A percentile compares a stretch with the other conserved stretches of the same genome.
Evolutionary conservation across 2,797 vertebrate genomes (phyloP).

Genomic region (Pipistrellus nathusii): DNA sequence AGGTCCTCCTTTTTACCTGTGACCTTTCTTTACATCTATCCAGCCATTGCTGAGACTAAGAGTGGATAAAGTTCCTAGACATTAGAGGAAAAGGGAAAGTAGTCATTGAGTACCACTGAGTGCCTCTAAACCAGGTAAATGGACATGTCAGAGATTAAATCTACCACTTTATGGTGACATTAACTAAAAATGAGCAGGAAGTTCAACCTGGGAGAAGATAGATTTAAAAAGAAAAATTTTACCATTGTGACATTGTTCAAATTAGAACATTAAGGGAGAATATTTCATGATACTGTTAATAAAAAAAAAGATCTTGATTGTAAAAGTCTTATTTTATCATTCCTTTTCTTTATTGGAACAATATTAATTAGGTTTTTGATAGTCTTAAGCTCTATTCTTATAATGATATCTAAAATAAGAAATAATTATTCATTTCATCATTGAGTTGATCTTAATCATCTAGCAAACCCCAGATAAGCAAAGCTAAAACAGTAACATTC

Average conservation of each 20-base stretch:
- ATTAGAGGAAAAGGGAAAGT: background rate
- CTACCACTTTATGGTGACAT: background rate
- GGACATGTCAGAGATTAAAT: slow-evolving; percentile 29
- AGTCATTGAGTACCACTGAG: background rate
- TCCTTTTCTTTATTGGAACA: slow-evolving; percentile 15
- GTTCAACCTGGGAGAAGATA: slow-evolving; percentile 6
- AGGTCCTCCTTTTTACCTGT: background rate
- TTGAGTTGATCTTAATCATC: background rate
- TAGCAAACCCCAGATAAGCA: background rate
- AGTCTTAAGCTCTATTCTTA: background rate
- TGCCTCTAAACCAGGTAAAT: slow-evolving; percentile 26
- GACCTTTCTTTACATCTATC: background rate
- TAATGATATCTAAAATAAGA: slow-evolving; percentile 41
- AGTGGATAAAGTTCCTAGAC: slow-evolving; percentile 1
- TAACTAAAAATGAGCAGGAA: slow-evolving; percentile 47
- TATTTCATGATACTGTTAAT: slow-evolving; percentile 21
- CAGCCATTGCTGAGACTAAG: slow-evolving; percentile 20
- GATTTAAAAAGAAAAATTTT: slow-evolving; percentile 28
- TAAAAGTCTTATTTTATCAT: background rate
- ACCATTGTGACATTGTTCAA: background rate
- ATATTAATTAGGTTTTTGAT: slow-evolving; percentile 49
- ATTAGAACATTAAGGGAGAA: slow-evolving; percentile 33
- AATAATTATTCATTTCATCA: slow-evolving; percentile 67
- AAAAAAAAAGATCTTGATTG: slow-evolving; percentile 55
- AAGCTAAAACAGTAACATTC: slow-evolving; percentile 56